phyloP scores from a whole-genome alignment of 2,113 vertebrate species.

The Engraulis encrasicolus region DNA sequence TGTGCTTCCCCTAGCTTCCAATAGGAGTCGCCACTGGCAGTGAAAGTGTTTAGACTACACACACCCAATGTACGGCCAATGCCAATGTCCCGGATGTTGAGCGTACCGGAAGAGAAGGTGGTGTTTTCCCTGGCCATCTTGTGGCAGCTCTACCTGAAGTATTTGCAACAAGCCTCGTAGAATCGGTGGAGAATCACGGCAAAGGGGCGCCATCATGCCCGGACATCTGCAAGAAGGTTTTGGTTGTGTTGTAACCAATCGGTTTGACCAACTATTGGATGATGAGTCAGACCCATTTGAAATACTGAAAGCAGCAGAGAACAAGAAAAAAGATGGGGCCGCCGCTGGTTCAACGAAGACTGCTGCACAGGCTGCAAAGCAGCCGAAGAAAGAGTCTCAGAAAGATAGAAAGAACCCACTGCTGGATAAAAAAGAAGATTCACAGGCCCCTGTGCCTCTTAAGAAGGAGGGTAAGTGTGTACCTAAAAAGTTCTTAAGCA shows the following conservation, averaged over 20 bases:
- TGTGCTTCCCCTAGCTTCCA: no score
- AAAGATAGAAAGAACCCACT: constrained; percentile 90
- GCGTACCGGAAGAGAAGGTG: constrained; percentile 94
- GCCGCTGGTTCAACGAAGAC: constrained; percentile 82
- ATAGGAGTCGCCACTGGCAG: no score
- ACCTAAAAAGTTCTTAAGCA: background rate
- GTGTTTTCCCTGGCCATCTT: constrained; percentile 96
- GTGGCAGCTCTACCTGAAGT: constrained; percentile 88
- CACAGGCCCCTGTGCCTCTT: constrained; percentile 77
- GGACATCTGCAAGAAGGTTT: constrained; percentile 98
- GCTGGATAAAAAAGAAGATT: constrained; percentile 84
- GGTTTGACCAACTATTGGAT: constrained; percentile 97
- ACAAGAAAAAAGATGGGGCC: constrained; percentile 91
- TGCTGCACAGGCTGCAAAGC: constrained; percentile 84
- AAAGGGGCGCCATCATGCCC: constrained; percentile 97
- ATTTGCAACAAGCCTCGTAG: constrained; percentile 83
- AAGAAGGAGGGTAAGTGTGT: constrained; percentile 86
- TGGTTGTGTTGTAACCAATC: constrained; percentile 94
- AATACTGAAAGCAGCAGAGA: constrained; percentile 89
- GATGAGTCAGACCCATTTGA: constrained; percentile 96
- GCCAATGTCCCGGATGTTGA: constrained; percentile 87
- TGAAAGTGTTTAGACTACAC: no score
- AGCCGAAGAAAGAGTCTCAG: constrained; percentile 89
- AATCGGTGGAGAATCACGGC: constrained; percentile 95
- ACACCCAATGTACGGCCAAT: constrained; percentile 67